Conservation (phyloP, 1,140 invertebrate species). For the Adelges cooleyi region DNA sequence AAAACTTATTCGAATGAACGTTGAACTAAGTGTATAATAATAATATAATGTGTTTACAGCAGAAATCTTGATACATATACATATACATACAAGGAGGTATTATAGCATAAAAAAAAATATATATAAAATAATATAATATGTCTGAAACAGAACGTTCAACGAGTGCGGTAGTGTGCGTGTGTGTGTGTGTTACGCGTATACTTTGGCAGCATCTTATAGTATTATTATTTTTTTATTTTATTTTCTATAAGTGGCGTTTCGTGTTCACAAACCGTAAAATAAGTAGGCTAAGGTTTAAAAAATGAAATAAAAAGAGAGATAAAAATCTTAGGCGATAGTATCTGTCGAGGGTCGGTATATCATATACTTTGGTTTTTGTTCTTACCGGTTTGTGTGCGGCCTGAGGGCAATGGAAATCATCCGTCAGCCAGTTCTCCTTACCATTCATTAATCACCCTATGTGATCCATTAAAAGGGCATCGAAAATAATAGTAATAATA, state of each 20-base stretch:
- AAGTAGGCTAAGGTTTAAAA: constrained; percentile 8
- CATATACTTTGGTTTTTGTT: background rate
- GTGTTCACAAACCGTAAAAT: constrained; percentile 12
- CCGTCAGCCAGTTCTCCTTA: background rate
- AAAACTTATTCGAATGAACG: too few relatives aligned
- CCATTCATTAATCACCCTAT: constrained; percentile 5
- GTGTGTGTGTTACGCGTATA: too few relatives aligned
- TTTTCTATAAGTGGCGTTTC: constrained; percentile 17
- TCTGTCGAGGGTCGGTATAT: background rate
- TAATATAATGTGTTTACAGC: too few relatives aligned
- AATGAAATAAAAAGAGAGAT: too few relatives aligned
- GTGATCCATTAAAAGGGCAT: background rate
- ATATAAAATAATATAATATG: background rate
- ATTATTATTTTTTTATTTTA: background rate
- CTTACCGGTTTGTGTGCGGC: background rate
- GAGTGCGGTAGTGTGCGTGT: background rate
- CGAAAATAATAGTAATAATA: background rate
- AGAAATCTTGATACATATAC: too few relatives aligned
- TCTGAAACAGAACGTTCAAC: background rate
- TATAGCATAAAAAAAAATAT: background rate
- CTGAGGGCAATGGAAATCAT: background rate
- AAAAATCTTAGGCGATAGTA: background rate
- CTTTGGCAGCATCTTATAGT: constrained; percentile 2
- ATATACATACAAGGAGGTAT: too few relatives aligned
- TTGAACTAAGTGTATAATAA: too few relatives aligned